phyloP scores from a whole-genome alignment of 2,888 invertebrate genomes.

The Coelogynopora nodosa region DNA sequence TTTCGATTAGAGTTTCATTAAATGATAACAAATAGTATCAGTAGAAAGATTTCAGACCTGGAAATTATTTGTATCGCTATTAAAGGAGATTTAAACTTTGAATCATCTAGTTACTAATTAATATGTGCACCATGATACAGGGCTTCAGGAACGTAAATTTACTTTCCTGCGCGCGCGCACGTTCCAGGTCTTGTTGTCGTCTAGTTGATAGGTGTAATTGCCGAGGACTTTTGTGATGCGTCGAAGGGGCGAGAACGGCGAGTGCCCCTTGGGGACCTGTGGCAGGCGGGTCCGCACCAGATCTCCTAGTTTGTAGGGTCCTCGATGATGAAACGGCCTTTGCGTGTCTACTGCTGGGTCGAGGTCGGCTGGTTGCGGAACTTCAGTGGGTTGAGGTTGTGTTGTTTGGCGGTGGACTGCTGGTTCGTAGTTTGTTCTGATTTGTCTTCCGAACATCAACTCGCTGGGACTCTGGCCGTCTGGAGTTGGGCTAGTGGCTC shows the following conservation, averaged over 20 bases:
- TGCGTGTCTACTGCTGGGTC: neutral
- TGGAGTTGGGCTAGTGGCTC: constrained; percentile 2
- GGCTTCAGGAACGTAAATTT: too few species aligned
- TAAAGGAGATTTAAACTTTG: too few species aligned
- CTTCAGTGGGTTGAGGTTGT: neutral
- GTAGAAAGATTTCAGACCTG: neutral
- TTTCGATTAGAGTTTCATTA: neutral
- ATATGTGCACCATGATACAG: too few species aligned
- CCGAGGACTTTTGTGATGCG: constrained; percentile 36
- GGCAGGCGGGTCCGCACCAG: constrained; percentile 16
- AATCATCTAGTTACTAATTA: too few species aligned
- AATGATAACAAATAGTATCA: neutral
- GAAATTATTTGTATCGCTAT: neutral
- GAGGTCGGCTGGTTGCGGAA: neutral
- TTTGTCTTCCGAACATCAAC: constrained; percentile 14
- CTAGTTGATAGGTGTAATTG: constrained; percentile 39
- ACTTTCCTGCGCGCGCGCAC: too few species aligned
- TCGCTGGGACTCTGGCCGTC: neutral
- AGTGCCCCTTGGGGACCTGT: constrained; percentile 33
- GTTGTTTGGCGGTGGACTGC: neutral
- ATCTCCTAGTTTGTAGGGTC: constrained; percentile 33
- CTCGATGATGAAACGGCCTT: neutral
- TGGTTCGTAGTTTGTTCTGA: neutral
- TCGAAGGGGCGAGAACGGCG: constrained; percentile 23
- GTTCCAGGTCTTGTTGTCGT: constrained; percentile 32